Conservation (phyloP, 1,140 invertebrate genomes). For the Doryteuthis pealeii region DNA sequence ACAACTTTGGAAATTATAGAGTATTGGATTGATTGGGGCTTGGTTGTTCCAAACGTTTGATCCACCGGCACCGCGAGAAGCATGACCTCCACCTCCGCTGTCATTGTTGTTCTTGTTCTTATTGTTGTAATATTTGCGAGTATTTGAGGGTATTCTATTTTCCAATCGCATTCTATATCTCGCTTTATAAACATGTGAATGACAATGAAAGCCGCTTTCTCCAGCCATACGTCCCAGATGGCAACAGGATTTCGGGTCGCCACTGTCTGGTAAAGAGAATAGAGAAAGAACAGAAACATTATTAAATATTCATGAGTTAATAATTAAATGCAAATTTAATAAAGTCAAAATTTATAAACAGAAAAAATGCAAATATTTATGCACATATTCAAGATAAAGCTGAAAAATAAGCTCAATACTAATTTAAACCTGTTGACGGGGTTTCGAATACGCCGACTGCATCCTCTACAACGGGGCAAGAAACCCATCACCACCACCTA, state of each 20-base stretch:
- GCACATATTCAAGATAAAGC: too few species aligned
- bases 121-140: neutral
- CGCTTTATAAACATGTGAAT: neutral
- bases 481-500: too few species aligned
- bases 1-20: constrained; percentile 3
- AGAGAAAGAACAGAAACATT: too few species aligned
- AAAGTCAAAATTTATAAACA: too few species aligned
- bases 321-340: too few species aligned
- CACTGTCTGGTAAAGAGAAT: neutral
- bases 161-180: neutral
- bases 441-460: too few species aligned
- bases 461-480: too few species aligned
- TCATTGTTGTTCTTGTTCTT: neutral
- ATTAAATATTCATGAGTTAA: too few species aligned
- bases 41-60: neutral
- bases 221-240: neutral
- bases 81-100: neutral
- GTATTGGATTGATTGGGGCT: neutral
- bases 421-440: too few species aligned
- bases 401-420: too few species aligned
- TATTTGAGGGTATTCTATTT: neutral
- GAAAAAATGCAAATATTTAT: too few species aligned
- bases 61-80: neutral
- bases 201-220: neutral
- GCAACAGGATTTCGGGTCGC: neutral